Evolutionary conservation across 2,797 vertebrate species (phyloP).

Genomic region (Erethizon dorsatum): DNA sequence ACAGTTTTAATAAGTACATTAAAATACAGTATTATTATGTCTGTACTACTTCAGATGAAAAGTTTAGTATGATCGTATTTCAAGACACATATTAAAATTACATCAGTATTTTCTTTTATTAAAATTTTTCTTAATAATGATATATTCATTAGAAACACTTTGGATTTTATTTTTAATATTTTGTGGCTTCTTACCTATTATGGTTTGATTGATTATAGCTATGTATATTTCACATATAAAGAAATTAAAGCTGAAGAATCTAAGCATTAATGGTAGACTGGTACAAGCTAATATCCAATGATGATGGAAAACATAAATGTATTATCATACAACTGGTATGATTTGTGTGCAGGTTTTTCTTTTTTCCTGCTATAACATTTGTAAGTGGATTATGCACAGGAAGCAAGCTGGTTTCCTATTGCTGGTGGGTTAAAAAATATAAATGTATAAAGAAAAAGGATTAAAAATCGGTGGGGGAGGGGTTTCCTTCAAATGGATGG

Average conservation of each 20-base stretch:
- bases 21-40: conserved; percentile 35
- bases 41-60: not conserved
- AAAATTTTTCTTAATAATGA: not conserved
- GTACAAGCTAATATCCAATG: conserved; percentile 51
- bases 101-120: conserved; percentile 43
- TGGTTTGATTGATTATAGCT: not conserved
- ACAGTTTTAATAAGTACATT: not conserved
- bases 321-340: conserved; percentile 27
- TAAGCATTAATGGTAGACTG: conserved; percentile 45
- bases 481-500: conserved; percentile 82
- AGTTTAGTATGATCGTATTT: conserved; percentile 23
- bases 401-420: conserved; percentile 74
- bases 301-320: conserved; percentile 67
- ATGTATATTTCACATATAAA: not conserved
- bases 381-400: conserved; percentile 53
- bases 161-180: conserved; percentile 54
- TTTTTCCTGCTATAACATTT: conserved; percentile 45
- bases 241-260: conserved; percentile 58
- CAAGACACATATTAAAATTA: conserved; percentile 56
- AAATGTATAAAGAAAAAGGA: conserved; percentile 81
- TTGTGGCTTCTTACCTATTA: conserved; percentile 27
- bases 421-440: conserved; percentile 79
- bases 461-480: conserved; percentile 83
- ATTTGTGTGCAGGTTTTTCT: conserved; percentile 28
- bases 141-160: conserved; percentile 37